A percentile compares a stretch with the other conserved stretches of the same genome.
Evolutionary conservation across 30 jellyfish, hydroid and myxozoan species (phyloP).

Genomic region (Hydractinia echinata): DNA sequence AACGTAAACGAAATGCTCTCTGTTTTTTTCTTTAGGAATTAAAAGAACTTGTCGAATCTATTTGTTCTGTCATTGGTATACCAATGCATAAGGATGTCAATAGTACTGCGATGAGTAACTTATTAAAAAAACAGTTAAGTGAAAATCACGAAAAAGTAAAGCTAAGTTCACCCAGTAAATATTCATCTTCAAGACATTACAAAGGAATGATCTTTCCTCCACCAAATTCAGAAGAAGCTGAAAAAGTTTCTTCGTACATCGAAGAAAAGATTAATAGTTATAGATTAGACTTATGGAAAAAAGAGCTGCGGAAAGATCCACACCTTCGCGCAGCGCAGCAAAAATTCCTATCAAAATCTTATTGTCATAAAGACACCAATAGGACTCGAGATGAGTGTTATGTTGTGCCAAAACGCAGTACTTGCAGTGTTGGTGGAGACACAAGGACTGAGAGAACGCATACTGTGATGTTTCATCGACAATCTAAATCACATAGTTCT

Average conservation of each 20-base stretch:
- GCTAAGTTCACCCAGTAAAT: constrained; percentile 24
- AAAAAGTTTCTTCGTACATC: constrained; percentile 49
- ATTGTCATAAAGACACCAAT: background rate
- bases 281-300: background rate
- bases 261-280: constrained; percentile 47
- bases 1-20: no score
- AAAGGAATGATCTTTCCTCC: constrained; percentile 73
- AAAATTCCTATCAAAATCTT: background rate
- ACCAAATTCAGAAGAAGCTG: constrained; percentile 80
- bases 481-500: background rate
- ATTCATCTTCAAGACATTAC: constrained; percentile 17
- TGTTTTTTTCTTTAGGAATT: constrained; percentile 20
- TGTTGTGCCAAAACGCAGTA: constrained; percentile 1
- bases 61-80: background rate
- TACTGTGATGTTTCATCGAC: background rate
- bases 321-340: background rate
- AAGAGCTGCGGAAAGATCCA: background rate
- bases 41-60: constrained; percentile 27
- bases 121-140: constrained; percentile 2
- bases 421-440: background rate
- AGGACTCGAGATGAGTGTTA: background rate
- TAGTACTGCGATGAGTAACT: background rate
- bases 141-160: no score
- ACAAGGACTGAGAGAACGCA: background rate
- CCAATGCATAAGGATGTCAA: background rate